Base-by-base conservation (phyloP, 2,888 invertebrate genomes). In the Calameuta pallipes region DNA sequence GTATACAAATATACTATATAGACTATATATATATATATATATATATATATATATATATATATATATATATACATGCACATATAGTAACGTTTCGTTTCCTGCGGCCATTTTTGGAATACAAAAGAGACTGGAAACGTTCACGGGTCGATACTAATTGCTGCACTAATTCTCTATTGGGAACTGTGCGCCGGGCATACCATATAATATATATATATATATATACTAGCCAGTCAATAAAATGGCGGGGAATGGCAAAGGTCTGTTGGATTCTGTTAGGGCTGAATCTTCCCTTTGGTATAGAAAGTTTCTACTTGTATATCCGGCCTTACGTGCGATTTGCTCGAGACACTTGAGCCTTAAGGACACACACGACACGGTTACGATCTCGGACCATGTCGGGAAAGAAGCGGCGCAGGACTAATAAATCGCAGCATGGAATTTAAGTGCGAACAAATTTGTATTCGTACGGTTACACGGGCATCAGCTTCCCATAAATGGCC, bases 391-490 rank as follows among this genome's bases (percentile, higher is more conserved):
- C 56, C 56, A 56, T 56, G 56, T 56, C 56, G 34, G 71, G 31
- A 31, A 71, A 34, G 31, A 71, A 71, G 71, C 71, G 71, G 71
- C 71, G 31, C 33, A 71, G 71, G 31, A 69, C 76, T 73, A 76
- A 87, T 88, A 88, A 88, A 89, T 88, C 84, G 82, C 78, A 77
- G 76, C 77, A 80, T 82, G 88, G 89, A 90, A 91, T 90, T 90
- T 88, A 88, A 91, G 90, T 89, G 90, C 89, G 87, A 91, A 91
- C 89, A 89, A 91, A 91, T 91, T 90, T 90, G 90, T 90, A 89
- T 87, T 87, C 86, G 82, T 85, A 83, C 89, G 88, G 84, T 88
- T 88, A 90, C 90, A 91, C 87, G 89, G 85, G 82, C 87, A 87
- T 83, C 85, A 85, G 85, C 86, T 84, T 83, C 85, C 80, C 89